Conservation (phyloP, 2,113 vertebrate genomes). For the Formicarius rufipectus region DNA sequence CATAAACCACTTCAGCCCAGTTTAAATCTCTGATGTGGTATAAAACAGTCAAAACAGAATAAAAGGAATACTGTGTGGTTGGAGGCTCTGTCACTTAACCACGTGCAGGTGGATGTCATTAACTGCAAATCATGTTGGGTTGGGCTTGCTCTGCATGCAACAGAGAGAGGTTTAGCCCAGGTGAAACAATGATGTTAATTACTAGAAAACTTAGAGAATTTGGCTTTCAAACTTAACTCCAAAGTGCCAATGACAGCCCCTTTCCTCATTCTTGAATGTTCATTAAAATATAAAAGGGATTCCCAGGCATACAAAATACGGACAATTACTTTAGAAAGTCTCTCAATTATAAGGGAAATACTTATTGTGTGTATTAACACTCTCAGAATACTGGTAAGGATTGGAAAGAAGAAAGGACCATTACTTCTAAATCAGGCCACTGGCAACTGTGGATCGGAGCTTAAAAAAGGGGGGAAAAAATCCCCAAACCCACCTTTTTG, state of each 20-base stretch:
- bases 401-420: not conserved
- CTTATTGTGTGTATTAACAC: not conserved
- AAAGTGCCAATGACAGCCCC: not conserved
- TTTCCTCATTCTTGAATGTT: not conserved
- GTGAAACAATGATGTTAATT: not conserved
- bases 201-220: not conserved
- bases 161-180: not conserved
- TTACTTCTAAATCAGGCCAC: not conserved
- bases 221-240: not conserved
- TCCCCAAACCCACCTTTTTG: not conserved
- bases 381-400: not conserved
- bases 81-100: not conserved
- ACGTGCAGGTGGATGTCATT: fast-evolving
- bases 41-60: not conserved
- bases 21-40: not conserved
- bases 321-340: not conserved
- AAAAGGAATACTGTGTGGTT: not conserved
- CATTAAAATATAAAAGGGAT: not conserved
- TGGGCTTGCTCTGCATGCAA: not conserved
- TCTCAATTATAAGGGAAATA: not conserved
- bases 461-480: not conserved
- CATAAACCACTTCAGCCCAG: not conserved
- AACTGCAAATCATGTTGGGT: fast-evolving
- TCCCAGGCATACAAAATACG: not conserved
- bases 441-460: not conserved